Percentiles rank a stretch among this genome's conserved stretches.
These are phyloP conservation scores for Lepilemur septentrionalis DNA, from an alignment of 2,797 vertebrate species.

Conservation along the genomic window DNA sequence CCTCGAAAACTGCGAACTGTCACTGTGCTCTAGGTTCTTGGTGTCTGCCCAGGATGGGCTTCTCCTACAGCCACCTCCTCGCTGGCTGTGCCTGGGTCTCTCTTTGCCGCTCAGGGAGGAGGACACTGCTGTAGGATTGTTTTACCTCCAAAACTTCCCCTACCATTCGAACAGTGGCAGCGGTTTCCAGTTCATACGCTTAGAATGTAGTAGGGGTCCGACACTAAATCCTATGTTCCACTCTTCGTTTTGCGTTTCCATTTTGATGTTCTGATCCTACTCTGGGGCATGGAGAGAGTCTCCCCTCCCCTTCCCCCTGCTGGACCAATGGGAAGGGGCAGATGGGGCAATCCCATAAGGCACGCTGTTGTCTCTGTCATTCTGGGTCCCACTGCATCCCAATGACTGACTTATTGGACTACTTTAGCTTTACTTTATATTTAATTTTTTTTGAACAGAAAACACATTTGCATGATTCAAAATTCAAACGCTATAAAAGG, in stretches of 20 bases:
- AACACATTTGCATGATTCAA: background rate
- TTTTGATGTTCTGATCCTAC: background rate
- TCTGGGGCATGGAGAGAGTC: background rate
- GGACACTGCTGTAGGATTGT: rapidly evolving
- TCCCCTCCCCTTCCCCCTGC: background rate
- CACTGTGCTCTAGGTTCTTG: background rate
- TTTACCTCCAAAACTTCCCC: background rate
- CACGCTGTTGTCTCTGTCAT: background rate
- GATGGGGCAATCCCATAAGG: background rate
- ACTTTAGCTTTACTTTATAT: background rate
- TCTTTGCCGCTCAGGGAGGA: background rate
- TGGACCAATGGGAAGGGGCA: background rate
- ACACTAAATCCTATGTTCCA: rapidly evolving
- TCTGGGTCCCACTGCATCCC: background rate
- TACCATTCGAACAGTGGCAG: rapidly evolving
- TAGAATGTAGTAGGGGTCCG: background rate
- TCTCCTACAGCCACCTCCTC: background rate
- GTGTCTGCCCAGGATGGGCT: background rate
- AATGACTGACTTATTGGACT: background rate
- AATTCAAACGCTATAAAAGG: background rate
- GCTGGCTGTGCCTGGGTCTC: background rate
- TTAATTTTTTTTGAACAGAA: background rate
- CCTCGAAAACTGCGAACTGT: background rate
- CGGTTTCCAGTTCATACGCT: background rate
- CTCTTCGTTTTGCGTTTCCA: background rate